Percentiles rank a stretch among this genome's conserved stretches.
Conservation (phyloP, 2,888 invertebrate species). For the Anthoptus insignis region DNA sequence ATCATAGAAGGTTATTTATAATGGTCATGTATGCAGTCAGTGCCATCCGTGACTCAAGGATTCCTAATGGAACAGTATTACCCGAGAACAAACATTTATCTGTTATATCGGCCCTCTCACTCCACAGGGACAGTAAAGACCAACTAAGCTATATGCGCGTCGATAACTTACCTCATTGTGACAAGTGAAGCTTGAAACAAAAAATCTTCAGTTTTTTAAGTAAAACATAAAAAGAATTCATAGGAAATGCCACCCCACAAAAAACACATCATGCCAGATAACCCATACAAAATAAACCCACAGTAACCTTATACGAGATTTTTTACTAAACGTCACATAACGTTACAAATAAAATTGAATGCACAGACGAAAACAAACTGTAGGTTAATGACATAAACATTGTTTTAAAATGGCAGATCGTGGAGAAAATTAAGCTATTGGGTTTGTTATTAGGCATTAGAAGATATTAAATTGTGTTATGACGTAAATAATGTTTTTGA, state of each 20-base stretch:
- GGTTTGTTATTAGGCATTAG: no score
- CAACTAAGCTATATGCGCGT: no score
- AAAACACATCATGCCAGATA: slow-evolving; percentile 52
- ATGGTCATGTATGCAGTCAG: no score
- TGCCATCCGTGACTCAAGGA: no score
- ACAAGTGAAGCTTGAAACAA: background rate
- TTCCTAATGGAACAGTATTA: no score
- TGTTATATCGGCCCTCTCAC: no score
- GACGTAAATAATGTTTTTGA: no score
- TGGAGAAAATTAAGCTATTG: slow-evolving; percentile 64
- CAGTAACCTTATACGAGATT: slow-evolving; percentile 55
- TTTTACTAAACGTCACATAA: slow-evolving; percentile 62
- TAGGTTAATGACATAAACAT: slow-evolving; percentile 43
- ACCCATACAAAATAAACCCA: slow-evolving; percentile 49
- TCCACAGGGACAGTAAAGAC: no score
- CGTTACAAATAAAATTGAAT: slow-evolving; percentile 56
- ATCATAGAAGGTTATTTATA: no score
- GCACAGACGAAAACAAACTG: slow-evolving; percentile 34
- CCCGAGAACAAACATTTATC: no score
- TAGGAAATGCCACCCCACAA: slow-evolving; percentile 38
- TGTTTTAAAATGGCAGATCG: slow-evolving; percentile 40
- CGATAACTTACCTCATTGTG: no score
- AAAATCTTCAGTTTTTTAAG: background rate
- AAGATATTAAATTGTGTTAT: no score
- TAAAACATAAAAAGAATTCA: slow-evolving; percentile 10